Percentiles rank a stretch among this genome's conserved stretches.
These are phyloP conservation scores for Pholis gunnellus DNA, from an alignment of 2,113 vertebrate species.

Conservation along the genomic window DNA sequence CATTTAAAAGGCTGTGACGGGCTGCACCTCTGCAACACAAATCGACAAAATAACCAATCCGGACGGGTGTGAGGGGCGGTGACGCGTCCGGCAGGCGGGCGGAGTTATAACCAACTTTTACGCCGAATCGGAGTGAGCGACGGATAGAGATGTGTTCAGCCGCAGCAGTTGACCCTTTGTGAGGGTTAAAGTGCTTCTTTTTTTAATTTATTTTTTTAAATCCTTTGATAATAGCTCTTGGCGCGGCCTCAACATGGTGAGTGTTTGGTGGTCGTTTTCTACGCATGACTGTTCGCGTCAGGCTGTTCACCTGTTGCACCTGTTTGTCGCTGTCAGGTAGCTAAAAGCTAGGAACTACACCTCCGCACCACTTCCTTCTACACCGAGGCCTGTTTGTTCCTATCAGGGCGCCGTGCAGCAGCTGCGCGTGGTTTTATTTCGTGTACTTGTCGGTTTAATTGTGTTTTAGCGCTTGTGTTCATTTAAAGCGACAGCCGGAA, in stretches of 20 bases:
- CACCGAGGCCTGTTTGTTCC: rapidly evolving
- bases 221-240: background rate
- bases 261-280: constrained; percentile 23
- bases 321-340: constrained; percentile 61
- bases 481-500: constrained; percentile 2
- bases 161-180: constrained; percentile 47
- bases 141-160: constrained; percentile 62
- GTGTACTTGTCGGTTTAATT: background rate
- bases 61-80: constrained; percentile 1
- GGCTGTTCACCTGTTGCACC: constrained; percentile 73
- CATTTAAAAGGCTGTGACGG: background rate
- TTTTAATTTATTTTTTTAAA: background rate
- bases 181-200: constrained; percentile 48
- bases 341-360: constrained; percentile 22
- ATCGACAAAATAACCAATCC: constrained; percentile 35
- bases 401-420: rapidly evolving
- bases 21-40: background rate
- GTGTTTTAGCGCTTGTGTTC: background rate
- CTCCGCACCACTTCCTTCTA: background rate
- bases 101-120: constrained; percentile 67
- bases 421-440: background rate
- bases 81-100: constrained; percentile 55
- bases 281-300: constrained; percentile 5
- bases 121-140: background rate
- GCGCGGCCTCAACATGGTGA: constrained; percentile 70